Base-by-base conservation (phyloP, 2,888 invertebrate genomes). In the Pasiphila rectangulata region DNA sequence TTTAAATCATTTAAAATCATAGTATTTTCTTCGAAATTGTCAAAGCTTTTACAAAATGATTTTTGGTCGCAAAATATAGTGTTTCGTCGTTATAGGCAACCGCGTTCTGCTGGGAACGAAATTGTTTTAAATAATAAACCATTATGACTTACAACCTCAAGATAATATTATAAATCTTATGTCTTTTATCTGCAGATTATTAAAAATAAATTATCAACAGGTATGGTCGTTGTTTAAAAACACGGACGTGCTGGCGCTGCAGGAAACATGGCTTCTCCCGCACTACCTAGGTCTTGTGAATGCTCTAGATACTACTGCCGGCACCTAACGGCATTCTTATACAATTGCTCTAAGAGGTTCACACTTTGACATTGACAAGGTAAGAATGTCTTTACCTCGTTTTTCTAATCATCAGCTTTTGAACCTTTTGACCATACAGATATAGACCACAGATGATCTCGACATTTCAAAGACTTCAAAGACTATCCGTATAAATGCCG, bases 251-350 rank as follows among this genome's bases (percentile, higher is more conserved):
- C 13, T 27, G 4, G 12, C n/a, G 3, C 9, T 45, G n/a, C 45
- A 41, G 17, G 40, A 41, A 32, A 41, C 40, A 1, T 41, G 41
- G 32, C 16, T 41, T 3, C 23, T 42, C 1, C 19, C 35, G 3
- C 34, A 42, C 12, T 25, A 42, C 15, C 20, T 42, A 6, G 17
- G 24, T 9, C 15, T 32, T n/a, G 10, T 32, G 6, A 16, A 23
- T 3, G n/a, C 12, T 12, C 25, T 42, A 4, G 23, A 42, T 2
- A 25, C n/a, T n/a, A n/a, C n/a, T n/a, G n/a, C n/a, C n/a, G n/a
- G n/a, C n/a, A n/a, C n/a, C n/a, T n/a, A n/a, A n/a, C n/a, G n/a
- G n/a, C n/a, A n/a, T n/a, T n/a, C n/a, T n/a, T n/a, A n/a, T n/a
- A n/a, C n/a, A n/a, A n/a, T n/a, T n/a, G n/a, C n/a, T n/a, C n/a